Conservation (phyloP, 2,797 vertebrate species). For the Hydrophis major region DNA sequence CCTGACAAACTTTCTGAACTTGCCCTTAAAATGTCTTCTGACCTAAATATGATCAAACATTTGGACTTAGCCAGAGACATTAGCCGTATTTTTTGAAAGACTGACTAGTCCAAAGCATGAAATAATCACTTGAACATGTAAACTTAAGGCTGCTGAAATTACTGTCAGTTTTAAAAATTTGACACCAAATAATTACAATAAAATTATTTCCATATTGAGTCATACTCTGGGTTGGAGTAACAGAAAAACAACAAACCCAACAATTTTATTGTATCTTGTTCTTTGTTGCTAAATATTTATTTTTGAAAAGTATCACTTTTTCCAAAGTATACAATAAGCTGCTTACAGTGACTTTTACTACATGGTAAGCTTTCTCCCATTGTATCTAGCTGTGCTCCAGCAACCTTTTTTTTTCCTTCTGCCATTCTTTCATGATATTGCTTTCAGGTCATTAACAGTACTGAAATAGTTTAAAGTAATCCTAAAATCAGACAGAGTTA, state of each 20-base stretch:
- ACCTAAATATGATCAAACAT: constrained; percentile 14
- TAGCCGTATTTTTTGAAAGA: constrained; percentile 27
- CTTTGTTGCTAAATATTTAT: constrained; percentile 13
- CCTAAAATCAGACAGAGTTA: neutral
- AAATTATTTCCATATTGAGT: constrained; percentile 1
- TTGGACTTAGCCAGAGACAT: constrained; percentile 11
- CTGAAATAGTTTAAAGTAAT: neutral
- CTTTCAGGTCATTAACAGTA: neutral
- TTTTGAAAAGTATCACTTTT: constrained; percentile 1
- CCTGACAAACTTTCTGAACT: constrained; percentile 9
- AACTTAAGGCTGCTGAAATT: constrained; percentile 19
- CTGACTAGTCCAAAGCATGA: neutral
- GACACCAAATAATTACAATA: constrained; percentile 7
- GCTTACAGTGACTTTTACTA: neutral
- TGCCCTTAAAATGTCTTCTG: constrained; percentile 29
- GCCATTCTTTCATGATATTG: neutral
- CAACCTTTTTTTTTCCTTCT: neutral
- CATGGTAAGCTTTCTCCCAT: neutral
- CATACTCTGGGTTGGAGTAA: neutral
- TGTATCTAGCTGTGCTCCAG: neutral
- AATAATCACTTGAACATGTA: constrained; percentile 30
- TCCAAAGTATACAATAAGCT: neutral
- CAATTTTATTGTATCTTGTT: neutral
- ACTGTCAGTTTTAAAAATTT: neutral
- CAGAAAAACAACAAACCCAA: neutral